Evolutionary conservation across 2,113 vertebrate genomes (phyloP).

Genomic region (Spermophilus dauricus): DNA sequence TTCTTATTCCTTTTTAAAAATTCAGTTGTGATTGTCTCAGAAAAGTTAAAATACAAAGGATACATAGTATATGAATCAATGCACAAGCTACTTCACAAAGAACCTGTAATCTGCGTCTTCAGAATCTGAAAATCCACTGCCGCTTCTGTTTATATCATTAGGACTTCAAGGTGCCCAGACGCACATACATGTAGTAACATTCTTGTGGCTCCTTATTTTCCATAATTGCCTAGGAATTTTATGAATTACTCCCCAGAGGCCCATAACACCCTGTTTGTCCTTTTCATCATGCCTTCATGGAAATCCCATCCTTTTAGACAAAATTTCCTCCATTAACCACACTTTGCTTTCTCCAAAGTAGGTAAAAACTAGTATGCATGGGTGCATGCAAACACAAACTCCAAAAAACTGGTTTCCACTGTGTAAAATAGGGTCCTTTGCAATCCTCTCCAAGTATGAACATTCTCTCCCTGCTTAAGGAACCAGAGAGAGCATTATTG

Average conservation of each 20-base stretch:
- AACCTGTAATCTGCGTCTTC: not conserved
- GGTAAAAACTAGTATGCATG: not conserved
- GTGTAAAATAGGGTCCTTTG: not conserved
- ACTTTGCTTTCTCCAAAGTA: not conserved
- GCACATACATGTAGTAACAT: not conserved
- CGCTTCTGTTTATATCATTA: slow-evolving; percentile 24
- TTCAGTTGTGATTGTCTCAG: not conserved
- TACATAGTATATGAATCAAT: not conserved
- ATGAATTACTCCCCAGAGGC: not conserved
- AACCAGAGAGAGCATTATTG: not conserved
- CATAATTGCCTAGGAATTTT: not conserved
- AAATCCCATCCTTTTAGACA: not conserved
- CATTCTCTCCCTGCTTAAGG: not conserved
- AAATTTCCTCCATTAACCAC: not conserved
- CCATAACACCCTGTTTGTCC: not conserved
- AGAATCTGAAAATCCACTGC: slow-evolving; percentile 30
- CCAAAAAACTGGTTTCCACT: not conserved
- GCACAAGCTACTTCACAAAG: not conserved
- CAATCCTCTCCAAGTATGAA: slow-evolving; percentile 10
- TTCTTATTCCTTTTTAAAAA: not conserved
- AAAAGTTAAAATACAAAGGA: slow-evolving; percentile 41
- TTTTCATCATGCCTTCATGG: not conserved
- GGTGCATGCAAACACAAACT: not conserved
- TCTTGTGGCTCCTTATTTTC: not conserved
- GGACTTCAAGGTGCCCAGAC: not conserved